Evolutionary conservation across 1,140 invertebrate genomes (phyloP), one percentile per base, ranked within the genome.

Genomic region (Phortica variegata): DNA sequence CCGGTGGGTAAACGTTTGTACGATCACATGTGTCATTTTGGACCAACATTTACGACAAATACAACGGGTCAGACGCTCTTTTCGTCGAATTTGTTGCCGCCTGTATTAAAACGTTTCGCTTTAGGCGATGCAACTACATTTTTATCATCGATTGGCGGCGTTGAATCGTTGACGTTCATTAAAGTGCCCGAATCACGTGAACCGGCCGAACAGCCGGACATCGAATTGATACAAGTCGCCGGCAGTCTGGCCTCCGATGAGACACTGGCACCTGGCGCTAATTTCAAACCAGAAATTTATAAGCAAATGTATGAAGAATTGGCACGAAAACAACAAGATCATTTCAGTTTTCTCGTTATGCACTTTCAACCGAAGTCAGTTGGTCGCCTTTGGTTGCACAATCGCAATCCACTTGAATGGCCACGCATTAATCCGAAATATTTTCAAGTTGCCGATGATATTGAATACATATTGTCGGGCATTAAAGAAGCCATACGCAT

Each of bases 371-470:
- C 91, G 0, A 83, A 86, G 68, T 89, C 87, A 1, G 77, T 82
- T 43, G 91, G 91, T 2, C 79, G 80, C 15, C 49, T 93, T 2
- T 80, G 78, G 52, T 72, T 93, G 1, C 78, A 74, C 48, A 83
- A 83, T 5, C 84, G 78, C 8, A 83, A 95, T 78, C 91, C 92
- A 0, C 81, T 83, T 17, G 80, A 86, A 8, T 80, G 84, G 59
- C 90, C 90, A 0, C 79, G 83, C 23, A 80, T 94, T 23, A 82
- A 90, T 61, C 85, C 88, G 0, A 87, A 88, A 49, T 91, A 89
- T 60, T 85, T 90, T 46, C 75, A 77, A 1, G 79, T 84, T 47
- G 77, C 79, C n/a, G 79, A 81, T 20, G 88, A 90, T 59, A 54
- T 87, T 8, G 80, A 84, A 32, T 85, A 84, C 2, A 74, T 88